Conservation (phyloP, 1,140 invertebrate genomes). For the Nebria ingens region DNA sequence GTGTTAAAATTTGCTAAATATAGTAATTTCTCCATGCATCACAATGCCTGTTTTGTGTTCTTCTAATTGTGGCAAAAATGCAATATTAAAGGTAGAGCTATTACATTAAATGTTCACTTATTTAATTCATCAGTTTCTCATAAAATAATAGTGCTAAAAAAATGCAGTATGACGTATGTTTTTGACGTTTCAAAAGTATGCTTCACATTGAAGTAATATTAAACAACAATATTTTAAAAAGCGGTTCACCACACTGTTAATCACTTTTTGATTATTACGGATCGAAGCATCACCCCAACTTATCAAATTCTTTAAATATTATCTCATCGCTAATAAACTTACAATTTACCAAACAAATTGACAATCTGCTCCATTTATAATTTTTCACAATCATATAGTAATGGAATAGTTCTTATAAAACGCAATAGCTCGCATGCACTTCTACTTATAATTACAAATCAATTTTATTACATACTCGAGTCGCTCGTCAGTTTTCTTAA, state of each 20-base stretch:
- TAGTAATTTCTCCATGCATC: conserved; percentile 11
- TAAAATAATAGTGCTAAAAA: conserved; percentile 6
- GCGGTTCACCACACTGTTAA: too few relatives aligned
- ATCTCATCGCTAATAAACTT: too few relatives aligned
- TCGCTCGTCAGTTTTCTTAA: background rate
- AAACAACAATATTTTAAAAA: too few relatives aligned
- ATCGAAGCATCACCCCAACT: too few relatives aligned
- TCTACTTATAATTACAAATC: conserved; percentile 8
- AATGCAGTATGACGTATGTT: conserved; percentile 8
- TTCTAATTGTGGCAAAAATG: conserved; percentile 57
- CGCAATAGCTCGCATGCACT: conserved; percentile 4
- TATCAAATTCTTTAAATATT: too few relatives aligned
- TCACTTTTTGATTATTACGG: too few relatives aligned
- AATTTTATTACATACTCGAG: too few relatives aligned
- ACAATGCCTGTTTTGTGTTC: conserved; percentile 54
- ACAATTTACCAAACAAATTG: too few relatives aligned
- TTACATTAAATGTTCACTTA: background rate
- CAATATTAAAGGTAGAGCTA: conserved; percentile 53
- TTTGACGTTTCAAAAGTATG: background rate
- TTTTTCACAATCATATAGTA: too few relatives aligned
- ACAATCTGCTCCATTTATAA: too few relatives aligned
- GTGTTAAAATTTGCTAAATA: background rate
- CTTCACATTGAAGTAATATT: conserved; percentile 8
- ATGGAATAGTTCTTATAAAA: background rate
- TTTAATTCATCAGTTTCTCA: too few relatives aligned